Evolutionary conservation across 2,797 vertebrate species (phyloP), one percentile per base, ranked within the genome.

Genomic region (Taeniopygia guttata): DNA sequence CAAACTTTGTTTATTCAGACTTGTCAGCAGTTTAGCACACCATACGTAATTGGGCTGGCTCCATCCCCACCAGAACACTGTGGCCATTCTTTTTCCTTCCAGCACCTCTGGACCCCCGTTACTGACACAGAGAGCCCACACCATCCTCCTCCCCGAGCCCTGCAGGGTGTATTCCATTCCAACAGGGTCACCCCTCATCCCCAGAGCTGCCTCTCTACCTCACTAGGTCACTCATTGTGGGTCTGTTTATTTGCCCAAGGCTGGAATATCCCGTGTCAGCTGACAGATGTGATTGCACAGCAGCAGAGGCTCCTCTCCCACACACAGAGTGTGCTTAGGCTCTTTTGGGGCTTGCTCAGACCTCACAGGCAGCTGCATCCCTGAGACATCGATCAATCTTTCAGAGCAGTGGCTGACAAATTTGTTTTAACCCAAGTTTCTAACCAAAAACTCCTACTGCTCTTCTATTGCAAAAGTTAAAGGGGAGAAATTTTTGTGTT

Each of bases 291-390:
- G 92, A 78, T 10, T 81, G 73, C 63, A 70, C 32, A 0, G 88
- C 91, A 89, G 68, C 76, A 17, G 26, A 66, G 84, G 73, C 58
- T 95, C 72, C 68, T 93, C 77, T 94, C 92, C 90, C 93, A 69
- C 95, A 96, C 22, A 22, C 73, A 83, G 78, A 78, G 51, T 56
- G 54, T 93, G 84, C 91, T 93, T 30, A 63, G 95, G 80, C 62
- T 96, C 78, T 52, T 85, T 40, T 30, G 89, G 84, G 78, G 68
- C 78, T 93, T 89, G 77, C 72, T 78, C 34, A 51, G 90, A 97
- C 87, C 96, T 96, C 95, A 79, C 79, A 94, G 62, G 84, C 90
- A 94, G 87, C 88, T 96, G 63, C 62, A 46, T 82, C 73, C 76
- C 20, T 30, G 48, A 78, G 43, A 80, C 42, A 9, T 74, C 4